phyloP scores from a whole-genome alignment of 2,797 vertebrate species.

The Micromesistius poutassou region DNA sequence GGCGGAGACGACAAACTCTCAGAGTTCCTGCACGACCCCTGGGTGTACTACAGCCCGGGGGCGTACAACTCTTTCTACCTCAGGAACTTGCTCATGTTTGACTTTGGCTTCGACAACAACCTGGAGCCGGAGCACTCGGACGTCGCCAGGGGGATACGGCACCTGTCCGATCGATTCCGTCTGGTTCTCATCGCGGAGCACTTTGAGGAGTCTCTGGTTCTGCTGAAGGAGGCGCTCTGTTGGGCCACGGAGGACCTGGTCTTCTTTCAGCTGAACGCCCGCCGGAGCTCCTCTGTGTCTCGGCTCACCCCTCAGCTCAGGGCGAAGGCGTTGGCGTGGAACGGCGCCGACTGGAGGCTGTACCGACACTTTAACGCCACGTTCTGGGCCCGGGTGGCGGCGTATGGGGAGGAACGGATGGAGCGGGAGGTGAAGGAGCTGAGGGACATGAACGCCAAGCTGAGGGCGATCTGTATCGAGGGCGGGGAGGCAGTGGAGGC shows the following conservation, averaged over 20 bases:
- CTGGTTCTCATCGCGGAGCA: slow-evolving; percentile 88
- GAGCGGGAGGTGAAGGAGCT: slow-evolving; percentile 76
- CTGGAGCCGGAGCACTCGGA: slow-evolving; percentile 70
- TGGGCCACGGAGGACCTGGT: slow-evolving; percentile 89
- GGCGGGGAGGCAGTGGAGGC: slow-evolving; percentile 80
- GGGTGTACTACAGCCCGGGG: slow-evolving; percentile 75
- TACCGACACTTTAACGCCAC: slow-evolving; percentile 87
- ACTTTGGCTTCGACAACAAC: slow-evolving; percentile 87
- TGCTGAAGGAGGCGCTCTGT: slow-evolving; percentile 88
- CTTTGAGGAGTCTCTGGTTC: slow-evolving; percentile 91
- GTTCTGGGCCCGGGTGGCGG: slow-evolving; percentile 86
- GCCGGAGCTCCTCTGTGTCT: slow-evolving; percentile 75
- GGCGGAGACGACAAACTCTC: slow-evolving; percentile 75
- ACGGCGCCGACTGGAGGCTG: slow-evolving; percentile 82
- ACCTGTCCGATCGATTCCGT: slow-evolving; percentile 78
- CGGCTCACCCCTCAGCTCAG: slow-evolving; percentile 75
- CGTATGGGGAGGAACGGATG: slow-evolving; percentile 82
- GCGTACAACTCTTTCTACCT: slow-evolving; percentile 91
- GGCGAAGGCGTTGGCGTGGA: slow-evolving; percentile 82
- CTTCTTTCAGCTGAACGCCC: slow-evolving; percentile 88
- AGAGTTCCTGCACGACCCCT: slow-evolving; percentile 78
- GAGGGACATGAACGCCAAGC: slow-evolving; percentile 78
- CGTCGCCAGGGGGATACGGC: slow-evolving; percentile 70
- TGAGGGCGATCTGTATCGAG: slow-evolving; percentile 83
- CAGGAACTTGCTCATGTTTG: slow-evolving; percentile 89